Base-by-base conservation (phyloP, 2,797 vertebrate species). In the Alfaro cultratus region DNA sequence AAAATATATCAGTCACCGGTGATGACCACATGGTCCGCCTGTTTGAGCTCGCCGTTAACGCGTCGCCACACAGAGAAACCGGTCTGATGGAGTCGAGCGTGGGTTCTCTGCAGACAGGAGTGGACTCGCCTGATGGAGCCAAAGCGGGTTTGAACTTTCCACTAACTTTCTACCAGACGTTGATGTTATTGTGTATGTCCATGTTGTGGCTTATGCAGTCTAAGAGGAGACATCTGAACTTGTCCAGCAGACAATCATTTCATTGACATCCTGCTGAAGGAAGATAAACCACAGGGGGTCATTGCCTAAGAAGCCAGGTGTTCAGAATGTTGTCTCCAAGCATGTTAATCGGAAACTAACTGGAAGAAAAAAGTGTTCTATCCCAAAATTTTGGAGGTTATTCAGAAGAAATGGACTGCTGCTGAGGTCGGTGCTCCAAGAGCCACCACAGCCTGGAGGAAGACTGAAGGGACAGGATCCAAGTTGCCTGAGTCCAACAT, bases 1-100 rank as follows among this genome's bases (percentile, higher is more conserved):
- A n/a, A 29, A 12, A n/a, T 18, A 4, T 55, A n/a, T n/a, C 9
- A 55, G 11, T 29, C 51, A 53, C 51, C 51, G 9, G 51, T 53
- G 51, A 26, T 8, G 23, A 53, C 51, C 87, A 82, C 23, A 80
- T 80, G 0, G 39, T 92, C 1, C 91, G 89, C 31, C 83, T 95
- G 29, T 93, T 90, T 1, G 86, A 93, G 80, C 84, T 94, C 62
- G 71, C 91, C 0, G 87, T 91, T 0, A 84, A 91, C 34, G 49
- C 82, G 0, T 31, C 41, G 0, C 85, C 84, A 62, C 80, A 77
- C 41, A 83, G 36, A 6, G 86, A 87, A 5, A 10, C 51, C 60
- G 8, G 86, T 55, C 78, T 80, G 43, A 31, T 79, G 81, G 91
- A 92, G 6, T 0, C 76, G 0, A 67, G 76, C 0, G 47, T 71